A percentile compares a stretch with the other conserved stretches of the same genome.
Conservation (phyloP, 2,113 vertebrate genomes). For the Xenopus tropicalis region DNA sequence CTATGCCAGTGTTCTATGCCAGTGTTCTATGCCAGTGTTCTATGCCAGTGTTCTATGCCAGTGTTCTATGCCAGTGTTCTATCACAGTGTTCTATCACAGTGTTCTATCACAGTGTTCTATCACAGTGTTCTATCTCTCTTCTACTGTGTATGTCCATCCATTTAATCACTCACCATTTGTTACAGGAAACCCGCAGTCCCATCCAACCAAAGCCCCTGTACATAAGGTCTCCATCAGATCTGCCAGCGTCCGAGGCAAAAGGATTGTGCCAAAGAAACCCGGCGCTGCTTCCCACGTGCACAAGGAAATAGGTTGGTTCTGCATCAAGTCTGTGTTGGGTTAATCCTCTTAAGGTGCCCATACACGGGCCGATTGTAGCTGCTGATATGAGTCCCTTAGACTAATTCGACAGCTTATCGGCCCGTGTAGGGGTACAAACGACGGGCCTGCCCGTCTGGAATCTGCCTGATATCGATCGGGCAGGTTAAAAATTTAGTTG, state of each 20-base stretch:
- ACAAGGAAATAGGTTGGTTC: slow-evolving; percentile 62
- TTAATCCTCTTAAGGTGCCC: no score
- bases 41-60: not conserved
- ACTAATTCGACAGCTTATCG: no score
- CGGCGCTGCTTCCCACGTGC: slow-evolving; percentile 45
- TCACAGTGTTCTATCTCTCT: slow-evolving; percentile 40
- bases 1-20: slow-evolving; percentile 1
- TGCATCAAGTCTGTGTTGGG: not conserved
- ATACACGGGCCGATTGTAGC: no score
- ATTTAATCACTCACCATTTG: slow-evolving; percentile 55
- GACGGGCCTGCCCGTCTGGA: no score
- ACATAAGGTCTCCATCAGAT: slow-evolving; percentile 53
- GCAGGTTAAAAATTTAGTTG: no score
- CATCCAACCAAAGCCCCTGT: slow-evolving; percentile 46
- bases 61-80: not conserved
- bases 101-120: not conserved
- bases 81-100: no score
- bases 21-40: not conserved
- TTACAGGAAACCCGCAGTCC: slow-evolving; percentile 48
- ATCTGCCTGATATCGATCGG: no score
- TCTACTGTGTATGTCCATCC: not conserved
- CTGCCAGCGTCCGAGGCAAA: slow-evolving; percentile 56
- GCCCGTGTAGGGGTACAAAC: no score
- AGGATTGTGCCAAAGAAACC: slow-evolving; percentile 63
- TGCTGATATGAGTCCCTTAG: no score